These are phyloP conservation scores for Gortyna flavago DNA, from an alignment of 2,888 invertebrate genomes.

Conservation along the genomic window DNA sequence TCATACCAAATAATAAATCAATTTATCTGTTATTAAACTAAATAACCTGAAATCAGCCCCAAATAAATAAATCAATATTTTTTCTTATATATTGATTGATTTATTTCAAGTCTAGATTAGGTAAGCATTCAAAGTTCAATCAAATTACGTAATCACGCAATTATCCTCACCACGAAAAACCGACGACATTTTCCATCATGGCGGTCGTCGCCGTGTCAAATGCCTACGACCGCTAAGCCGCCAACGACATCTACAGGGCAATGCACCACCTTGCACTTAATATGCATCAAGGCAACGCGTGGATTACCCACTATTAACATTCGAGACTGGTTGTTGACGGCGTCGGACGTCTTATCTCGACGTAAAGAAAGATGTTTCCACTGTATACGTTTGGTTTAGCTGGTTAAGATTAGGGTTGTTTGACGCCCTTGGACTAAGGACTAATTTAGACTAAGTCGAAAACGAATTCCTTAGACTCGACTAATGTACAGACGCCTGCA, in stretches of 20 bases:
- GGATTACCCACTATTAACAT: slow-evolving; percentile 68
- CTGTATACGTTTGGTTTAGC: slow-evolving; percentile 22
- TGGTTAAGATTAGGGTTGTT: slow-evolving; percentile 7
- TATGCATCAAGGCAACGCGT: slow-evolving; percentile 81
- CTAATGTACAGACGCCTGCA: too few species aligned
- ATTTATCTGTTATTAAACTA: neutral
- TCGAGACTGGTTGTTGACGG: slow-evolving; percentile 49
- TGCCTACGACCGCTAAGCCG: slow-evolving; percentile 65
- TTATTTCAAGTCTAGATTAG: neutral
- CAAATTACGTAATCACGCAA: slow-evolving; percentile 14
- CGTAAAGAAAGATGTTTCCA: slow-evolving; percentile 47
- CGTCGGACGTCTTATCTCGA: slow-evolving; percentile 49
- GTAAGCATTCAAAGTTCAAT: neutral
- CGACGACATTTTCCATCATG: slow-evolving; percentile 44
- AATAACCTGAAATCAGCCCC: neutral
- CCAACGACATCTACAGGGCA: slow-evolving; percentile 81
- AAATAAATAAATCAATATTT: neutral
- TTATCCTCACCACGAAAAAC: slow-evolving; percentile 23
- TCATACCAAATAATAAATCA: neutral
- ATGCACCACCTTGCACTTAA: slow-evolving; percentile 88
- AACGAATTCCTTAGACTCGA: too few species aligned
- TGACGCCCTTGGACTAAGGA: neutral
- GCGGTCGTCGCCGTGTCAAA: slow-evolving; percentile 53
- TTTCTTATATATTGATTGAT: too few species aligned
- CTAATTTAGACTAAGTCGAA: too few species aligned